A percentile compares a stretch with the other conserved stretches of the same genome.
Evolutionary conservation across 1,140 invertebrate genomes (phyloP).

Genomic region (Leptonema lineaticorne): DNA sequence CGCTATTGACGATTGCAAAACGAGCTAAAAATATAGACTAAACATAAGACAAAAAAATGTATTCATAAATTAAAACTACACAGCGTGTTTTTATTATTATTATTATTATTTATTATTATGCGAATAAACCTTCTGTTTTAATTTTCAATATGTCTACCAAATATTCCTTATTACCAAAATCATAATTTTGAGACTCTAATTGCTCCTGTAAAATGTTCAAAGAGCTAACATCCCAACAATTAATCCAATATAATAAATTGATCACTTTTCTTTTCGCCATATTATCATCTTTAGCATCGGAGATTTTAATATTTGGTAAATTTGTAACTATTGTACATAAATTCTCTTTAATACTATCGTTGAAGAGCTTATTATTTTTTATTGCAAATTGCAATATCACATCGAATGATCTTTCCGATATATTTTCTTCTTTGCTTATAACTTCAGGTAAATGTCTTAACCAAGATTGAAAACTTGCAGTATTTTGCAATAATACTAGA

Average conservation of each 20-base stretch:
- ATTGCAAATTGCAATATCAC: slow-evolving; percentile 53
- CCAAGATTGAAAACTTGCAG: slow-evolving; percentile 50
- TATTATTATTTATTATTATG: slow-evolving; percentile 18
- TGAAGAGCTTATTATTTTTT: slow-evolving; percentile 50
- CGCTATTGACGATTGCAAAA: slow-evolving; percentile 53
- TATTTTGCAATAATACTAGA: slow-evolving; percentile 48
- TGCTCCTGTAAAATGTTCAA: slow-evolving; percentile 52
- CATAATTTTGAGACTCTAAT: slow-evolving; percentile 42
- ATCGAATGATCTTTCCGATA: slow-evolving; percentile 50
- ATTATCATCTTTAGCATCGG: slow-evolving; percentile 43
- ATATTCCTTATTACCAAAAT: slow-evolving; percentile 28
- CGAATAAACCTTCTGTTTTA: slow-evolving; percentile 36
- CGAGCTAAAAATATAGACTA: slow-evolving; percentile 44
- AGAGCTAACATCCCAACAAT: slow-evolving; percentile 50
- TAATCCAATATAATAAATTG: slow-evolving; percentile 52
- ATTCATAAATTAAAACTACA: not conserved
- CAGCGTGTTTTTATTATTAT: slow-evolving; percentile 2
- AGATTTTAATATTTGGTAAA: slow-evolving; percentile 50
- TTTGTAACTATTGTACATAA: slow-evolving; percentile 50
- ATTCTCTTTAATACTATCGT: slow-evolving; percentile 48
- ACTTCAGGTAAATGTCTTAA: slow-evolving; percentile 52
- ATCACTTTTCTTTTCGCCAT: slow-evolving; percentile 49
- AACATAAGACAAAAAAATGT: not conserved
- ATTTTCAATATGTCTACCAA: slow-evolving; percentile 35
- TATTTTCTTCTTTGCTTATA: slow-evolving; percentile 46